Conservation (phyloP, 2,113 vertebrate genomes). For the Onychostruthus taczanowskii region DNA sequence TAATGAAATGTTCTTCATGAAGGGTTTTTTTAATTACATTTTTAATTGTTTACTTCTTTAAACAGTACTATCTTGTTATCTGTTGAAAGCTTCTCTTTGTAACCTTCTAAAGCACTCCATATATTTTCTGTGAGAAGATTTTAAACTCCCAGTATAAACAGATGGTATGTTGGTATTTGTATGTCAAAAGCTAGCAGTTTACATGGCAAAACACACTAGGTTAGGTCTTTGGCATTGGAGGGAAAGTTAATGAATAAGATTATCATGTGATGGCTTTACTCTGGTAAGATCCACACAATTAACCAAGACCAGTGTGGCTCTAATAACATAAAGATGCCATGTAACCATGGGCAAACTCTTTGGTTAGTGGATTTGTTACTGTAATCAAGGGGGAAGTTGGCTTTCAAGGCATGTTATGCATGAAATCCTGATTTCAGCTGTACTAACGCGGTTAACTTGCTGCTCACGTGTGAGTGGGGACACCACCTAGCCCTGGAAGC, state of each 20-base stretch:
- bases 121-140: not conserved
- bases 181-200: not conserved
- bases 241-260: not conserved
- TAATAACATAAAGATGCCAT: not conserved
- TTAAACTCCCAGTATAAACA: not conserved
- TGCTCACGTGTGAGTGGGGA: not conserved
- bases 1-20: not conserved
- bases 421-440: not conserved
- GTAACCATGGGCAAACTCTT: not conserved
- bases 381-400: not conserved
- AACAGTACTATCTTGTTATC: not conserved
- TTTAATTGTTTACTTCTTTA: not conserved
- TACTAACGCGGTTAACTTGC: not conserved
- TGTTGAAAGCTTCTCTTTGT: not conserved
- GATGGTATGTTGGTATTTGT: slow-evolving; percentile 1
- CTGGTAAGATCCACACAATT: not conserved
- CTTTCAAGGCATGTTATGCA: not conserved
- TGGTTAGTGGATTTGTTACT: not conserved
- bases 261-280: not conserved
- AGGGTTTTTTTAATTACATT: not conserved
- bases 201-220: not conserved
- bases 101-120: not conserved
- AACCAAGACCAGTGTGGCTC: not conserved
- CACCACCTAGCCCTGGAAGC: not conserved
- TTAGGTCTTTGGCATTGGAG: not conserved